Evolutionary conservation across 2,888 invertebrate genomes (phyloP).

Genomic region (Embidobia sp.): DNA sequence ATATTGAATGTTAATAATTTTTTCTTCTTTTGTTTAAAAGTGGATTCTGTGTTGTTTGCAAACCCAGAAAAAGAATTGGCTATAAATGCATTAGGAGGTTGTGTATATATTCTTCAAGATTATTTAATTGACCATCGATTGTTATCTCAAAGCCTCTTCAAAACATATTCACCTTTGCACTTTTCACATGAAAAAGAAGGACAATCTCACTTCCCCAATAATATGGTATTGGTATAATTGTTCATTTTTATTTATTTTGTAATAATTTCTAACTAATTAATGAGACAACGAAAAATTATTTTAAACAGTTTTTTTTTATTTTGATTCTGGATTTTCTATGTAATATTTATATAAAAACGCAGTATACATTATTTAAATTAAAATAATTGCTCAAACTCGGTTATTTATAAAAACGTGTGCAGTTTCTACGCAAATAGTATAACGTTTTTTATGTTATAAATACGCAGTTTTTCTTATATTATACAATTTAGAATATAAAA

Average conservation of each 20-base stretch:
- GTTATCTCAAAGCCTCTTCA: slow-evolving; percentile 87
- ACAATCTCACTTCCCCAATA: slow-evolving; percentile 72
- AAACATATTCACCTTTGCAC: slow-evolving; percentile 85
- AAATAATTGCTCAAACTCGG: no score
- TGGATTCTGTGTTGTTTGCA: slow-evolving; percentile 86
- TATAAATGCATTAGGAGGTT: slow-evolving; percentile 91
- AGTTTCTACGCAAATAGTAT: no score
- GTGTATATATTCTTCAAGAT: slow-evolving; percentile 90
- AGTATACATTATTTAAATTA: neutral
- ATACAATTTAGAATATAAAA: no score
- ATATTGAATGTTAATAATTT: neutral
- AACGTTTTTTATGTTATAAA: no score
- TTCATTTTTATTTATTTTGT: no score
- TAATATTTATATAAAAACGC: slow-evolving; percentile 15
- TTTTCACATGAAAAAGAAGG: slow-evolving; percentile 58
- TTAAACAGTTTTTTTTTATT: no score
- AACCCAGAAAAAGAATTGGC: slow-evolving; percentile 86
- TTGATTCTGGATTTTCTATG: no score
- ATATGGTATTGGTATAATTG: no score
- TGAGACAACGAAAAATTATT: no score
- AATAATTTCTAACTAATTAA: no score
- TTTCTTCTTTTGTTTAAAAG: slow-evolving; percentile 80
- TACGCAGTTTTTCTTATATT: no score
- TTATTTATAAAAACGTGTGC: no score
- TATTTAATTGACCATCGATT: slow-evolving; percentile 94